Evolutionary conservation across 2,797 vertebrate species (phyloP).

Genomic region (Artibeus lituratus): DNA sequence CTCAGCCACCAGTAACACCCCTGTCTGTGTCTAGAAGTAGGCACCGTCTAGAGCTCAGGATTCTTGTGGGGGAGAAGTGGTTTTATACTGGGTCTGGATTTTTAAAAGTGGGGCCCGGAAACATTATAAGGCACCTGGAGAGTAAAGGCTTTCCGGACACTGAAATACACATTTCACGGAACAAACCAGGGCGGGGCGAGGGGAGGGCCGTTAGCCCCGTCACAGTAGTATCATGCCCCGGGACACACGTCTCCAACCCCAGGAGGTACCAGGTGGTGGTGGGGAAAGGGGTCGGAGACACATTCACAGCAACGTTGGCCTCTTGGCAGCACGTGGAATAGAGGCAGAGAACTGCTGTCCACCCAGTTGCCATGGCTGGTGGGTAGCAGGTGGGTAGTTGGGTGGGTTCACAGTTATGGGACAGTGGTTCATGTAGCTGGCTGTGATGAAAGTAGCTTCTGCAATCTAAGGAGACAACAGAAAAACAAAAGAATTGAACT

Average conservation of each 20-base stretch:
- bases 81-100: slow-evolving; percentile 29
- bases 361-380: slow-evolving; percentile 86
- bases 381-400: slow-evolving; percentile 73
- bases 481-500: slow-evolving; percentile 39
- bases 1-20: neutral
- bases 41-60: slow-evolving; percentile 45
- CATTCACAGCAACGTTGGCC: slow-evolving; percentile 91
- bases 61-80: neutral
- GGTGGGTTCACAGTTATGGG: slow-evolving; percentile 76
- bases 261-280: slow-evolving; percentile 41
- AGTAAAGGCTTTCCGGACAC: neutral
- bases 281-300: neutral
- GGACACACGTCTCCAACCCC: neutral
- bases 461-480: slow-evolving; percentile 86
- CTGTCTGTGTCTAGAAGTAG: slow-evolving; percentile 12
- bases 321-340: slow-evolving; percentile 88
- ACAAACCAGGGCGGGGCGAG: neutral
- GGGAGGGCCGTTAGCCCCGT: neutral
- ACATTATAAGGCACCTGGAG: slow-evolving; percentile 10
- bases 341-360: slow-evolving; percentile 86
- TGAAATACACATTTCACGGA: slow-evolving; percentile 29
- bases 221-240: slow-evolving; percentile 40
- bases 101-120: neutral
- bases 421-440: slow-evolving; percentile 94
- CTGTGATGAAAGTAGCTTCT: slow-evolving; percentile 93